Conservation (phyloP, 2,888 invertebrate genomes). For the Trachelus troglodyta region DNA sequence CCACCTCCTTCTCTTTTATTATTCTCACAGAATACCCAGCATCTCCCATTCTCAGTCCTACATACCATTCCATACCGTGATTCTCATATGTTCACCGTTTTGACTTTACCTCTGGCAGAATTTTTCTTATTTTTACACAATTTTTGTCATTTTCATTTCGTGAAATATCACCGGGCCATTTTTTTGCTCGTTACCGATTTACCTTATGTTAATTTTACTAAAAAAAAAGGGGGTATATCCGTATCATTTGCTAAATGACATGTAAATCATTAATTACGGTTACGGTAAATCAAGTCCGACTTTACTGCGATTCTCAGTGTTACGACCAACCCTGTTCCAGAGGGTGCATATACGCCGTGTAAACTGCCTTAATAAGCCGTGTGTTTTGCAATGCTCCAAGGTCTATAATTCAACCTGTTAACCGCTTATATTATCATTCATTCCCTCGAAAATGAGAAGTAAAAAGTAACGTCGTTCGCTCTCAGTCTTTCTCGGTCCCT, state of each 20-base stretch:
- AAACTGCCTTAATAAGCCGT: not conserved
- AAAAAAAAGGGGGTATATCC: not conserved
- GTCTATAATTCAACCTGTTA: not conserved
- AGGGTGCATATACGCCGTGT: not conserved
- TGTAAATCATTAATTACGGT: not conserved
- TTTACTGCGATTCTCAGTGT: not conserved
- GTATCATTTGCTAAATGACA: not conserved
- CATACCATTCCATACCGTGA: too few relatives aligned
- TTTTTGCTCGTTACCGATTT: too few relatives aligned
- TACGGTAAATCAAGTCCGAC: not conserved
- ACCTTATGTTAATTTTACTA: not conserved
- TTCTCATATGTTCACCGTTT: not conserved
- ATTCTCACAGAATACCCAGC: conserved; percentile 23
- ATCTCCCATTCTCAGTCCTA: not conserved
- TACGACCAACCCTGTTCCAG: not conserved
- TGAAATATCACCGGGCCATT: too few relatives aligned
- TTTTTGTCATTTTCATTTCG: too few relatives aligned
- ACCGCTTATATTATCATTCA: conserved; percentile 18
- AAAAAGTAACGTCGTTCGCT: conserved; percentile 8
- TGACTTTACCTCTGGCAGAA: conserved; percentile 15
- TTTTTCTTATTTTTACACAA: not conserved
- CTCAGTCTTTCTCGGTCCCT: not conserved
- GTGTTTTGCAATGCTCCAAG: not conserved
- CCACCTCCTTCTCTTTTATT: conserved; percentile 32
- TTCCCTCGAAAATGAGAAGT: conserved; percentile 15